Conservation (phyloP, 1,140 invertebrate species). For the Drosophila azteca region DNA sequence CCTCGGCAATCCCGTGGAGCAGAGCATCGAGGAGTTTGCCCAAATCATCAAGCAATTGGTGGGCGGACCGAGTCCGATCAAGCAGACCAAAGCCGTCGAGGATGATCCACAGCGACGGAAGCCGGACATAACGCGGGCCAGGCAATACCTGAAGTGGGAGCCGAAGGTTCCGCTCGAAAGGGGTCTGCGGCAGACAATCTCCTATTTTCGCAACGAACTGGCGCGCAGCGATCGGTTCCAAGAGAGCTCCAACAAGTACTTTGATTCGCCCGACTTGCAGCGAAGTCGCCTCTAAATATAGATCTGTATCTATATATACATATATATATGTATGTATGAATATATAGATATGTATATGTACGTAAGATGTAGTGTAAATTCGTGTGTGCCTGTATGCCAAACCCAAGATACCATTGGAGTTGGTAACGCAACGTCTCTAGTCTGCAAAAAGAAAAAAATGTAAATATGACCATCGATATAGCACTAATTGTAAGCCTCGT, state of each 20-base stretch:
- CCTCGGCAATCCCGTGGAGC: constrained; percentile 98
- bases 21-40: constrained; percentile 98
- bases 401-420: neutral
- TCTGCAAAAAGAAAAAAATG: constrained; percentile 56
- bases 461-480: constrained; percentile 82
- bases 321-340: constrained; percentile 1
- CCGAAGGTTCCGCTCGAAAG: constrained; percentile 94
- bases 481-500: constrained; percentile 55
- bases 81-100: constrained; percentile 92
- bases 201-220: constrained; percentile 95
- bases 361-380: constrained; percentile 13
- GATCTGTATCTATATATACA: neutral
- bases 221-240: constrained; percentile 85
- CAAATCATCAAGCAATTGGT: constrained; percentile 94
- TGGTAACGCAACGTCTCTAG: constrained; percentile 68
- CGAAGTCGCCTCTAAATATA: constrained; percentile 44
- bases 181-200: constrained; percentile 94
- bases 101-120: constrained; percentile 97
- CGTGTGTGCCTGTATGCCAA: constrained; percentile 47
- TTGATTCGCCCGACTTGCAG: constrained; percentile 69
- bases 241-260: constrained; percentile 77
- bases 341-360: too few relatives aligned
- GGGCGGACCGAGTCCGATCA: constrained; percentile 93
- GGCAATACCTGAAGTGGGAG: constrained; percentile 94
- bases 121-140: constrained; percentile 96